Conservation (phyloP, 1,140 invertebrate genomes). For the Elymnias hypermnestra region DNA sequence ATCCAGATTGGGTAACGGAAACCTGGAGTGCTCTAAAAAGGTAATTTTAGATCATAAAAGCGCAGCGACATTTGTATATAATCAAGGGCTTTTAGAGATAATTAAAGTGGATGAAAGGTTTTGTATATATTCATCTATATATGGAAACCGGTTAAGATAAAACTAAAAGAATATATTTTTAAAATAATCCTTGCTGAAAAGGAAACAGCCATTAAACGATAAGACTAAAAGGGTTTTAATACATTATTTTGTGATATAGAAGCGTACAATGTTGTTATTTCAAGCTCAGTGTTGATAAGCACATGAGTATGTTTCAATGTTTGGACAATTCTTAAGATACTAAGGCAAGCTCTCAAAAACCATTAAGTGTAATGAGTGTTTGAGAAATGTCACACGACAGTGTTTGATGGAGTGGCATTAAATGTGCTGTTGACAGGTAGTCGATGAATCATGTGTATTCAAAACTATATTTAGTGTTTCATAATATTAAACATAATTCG, state of each 20-base stretch:
- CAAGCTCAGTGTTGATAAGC: slow-evolving; percentile 18
- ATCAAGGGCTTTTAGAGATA: slow-evolving; percentile 33
- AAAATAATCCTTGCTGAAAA: slow-evolving; percentile 22
- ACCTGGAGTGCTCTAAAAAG: slow-evolving; percentile 42
- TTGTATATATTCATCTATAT: slow-evolving; percentile 25
- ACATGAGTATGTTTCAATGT: slow-evolving; percentile 16
- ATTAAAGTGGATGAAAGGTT: slow-evolving; percentile 31
- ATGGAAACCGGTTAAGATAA: slow-evolving; percentile 21
- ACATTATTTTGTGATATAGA: slow-evolving; percentile 7
- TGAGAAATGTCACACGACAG: slow-evolving; percentile 49
- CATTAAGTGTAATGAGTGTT: slow-evolving; percentile 59
- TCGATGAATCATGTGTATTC: slow-evolving; percentile 47
- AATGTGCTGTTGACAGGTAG: slow-evolving; percentile 53
- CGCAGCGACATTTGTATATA: slow-evolving; percentile 20
- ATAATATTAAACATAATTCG: no score
- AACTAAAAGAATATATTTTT: not conserved
- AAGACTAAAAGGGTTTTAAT: slow-evolving; percentile 29
- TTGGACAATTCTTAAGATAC: slow-evolving; percentile 29
- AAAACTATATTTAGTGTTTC: slow-evolving; percentile 1
- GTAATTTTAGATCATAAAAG: slow-evolving; percentile 12
- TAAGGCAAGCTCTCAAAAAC: slow-evolving; percentile 40
- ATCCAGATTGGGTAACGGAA: slow-evolving; percentile 56
- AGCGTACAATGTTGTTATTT: not conserved
- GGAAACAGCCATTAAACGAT: slow-evolving; percentile 27
- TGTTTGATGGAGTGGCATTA: slow-evolving; percentile 51